Evolutionary conservation across 53 echinoderm and acorn worm species (phyloP), one percentile per base, ranked within the genome.

Genomic region (Luidia sarsii): DNA sequence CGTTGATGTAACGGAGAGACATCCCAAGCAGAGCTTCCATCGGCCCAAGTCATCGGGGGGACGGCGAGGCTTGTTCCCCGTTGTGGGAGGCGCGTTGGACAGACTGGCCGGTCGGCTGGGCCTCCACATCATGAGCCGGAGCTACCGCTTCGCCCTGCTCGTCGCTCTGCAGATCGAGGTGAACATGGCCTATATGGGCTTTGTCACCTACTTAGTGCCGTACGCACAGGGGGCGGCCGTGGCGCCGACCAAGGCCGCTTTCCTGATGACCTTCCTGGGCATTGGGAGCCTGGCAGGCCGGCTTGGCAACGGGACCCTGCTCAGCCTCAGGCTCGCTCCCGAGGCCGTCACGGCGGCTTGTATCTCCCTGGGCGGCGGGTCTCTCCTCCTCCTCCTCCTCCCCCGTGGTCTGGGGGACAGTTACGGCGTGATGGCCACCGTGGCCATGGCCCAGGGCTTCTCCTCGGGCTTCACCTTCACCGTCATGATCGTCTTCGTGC

Each of bases 131-230:
- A 7, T 69, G 3, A 2, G 7, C 5, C 30, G 9, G 33, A 69
- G 70, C 19, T 69, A 69, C 25, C 70, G 70, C 33, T 50, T 69
- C 21, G 51, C 33, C 14, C 21, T 69, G 30, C 33, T 69, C n/a
- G 49, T 49, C n/a, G 50, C 50, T 8, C 33, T 50, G 1, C 18
- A 16, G 32, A n/a, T 69, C 8, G 32, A 69, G 50, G 49, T 69
- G 33, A 33, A 33, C 25, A 3, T 50, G n/a, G n/a, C 51, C 4
- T 69, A 69, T 24, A 16, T 18, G 16, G 70, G 70, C 49, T 50
- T 50, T 15, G 19, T 69, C 1, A 31, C 20, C 31, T 69, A 41
- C 20, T 3, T 50, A 7, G 23, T 69, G 19, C 51, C 70, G 7
- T 50, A 43, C 20, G 70, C 70, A 2, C 19, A 50, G 33, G 33